phyloP scores from a whole-genome alignment of 2,113 vertebrate species.

The Heterotis niloticus region DNA sequence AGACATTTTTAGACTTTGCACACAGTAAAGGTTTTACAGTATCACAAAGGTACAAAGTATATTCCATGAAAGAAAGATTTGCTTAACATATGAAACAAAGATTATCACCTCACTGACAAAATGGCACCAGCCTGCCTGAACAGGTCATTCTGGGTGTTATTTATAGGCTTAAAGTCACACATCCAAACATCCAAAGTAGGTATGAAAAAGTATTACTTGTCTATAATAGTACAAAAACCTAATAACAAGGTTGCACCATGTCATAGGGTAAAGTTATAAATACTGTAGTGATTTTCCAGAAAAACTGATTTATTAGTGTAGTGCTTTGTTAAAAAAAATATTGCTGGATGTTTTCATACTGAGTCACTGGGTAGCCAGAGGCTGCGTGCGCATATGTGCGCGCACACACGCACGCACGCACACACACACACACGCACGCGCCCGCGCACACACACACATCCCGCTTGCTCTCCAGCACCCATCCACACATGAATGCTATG shows the following conservation, averaged over 20 bases:
- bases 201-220: not conserved
- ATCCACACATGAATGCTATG: slow-evolving; percentile 3
- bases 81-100: too few relatives aligned
- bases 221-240: not conserved
- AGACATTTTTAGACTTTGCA: not conserved
- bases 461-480: not conserved
- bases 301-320: not conserved
- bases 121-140: not conserved
- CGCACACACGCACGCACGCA: not conserved
- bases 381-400: not conserved
- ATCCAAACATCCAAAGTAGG: not conserved
- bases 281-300: not conserved
- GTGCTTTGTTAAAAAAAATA: not conserved
- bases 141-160: not conserved
- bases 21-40: not conserved
- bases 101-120: too few relatives aligned
- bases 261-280: not conserved
- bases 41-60: not conserved
- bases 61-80: not conserved
- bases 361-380: not conserved
- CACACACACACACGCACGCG: not conserved
- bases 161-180: not conserved
- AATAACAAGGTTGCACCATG: not conserved
- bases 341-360: not conserved
- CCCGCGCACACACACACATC: not conserved